Conservation (phyloP, 1,140 invertebrate species). For the Planococcus citri region DNA sequence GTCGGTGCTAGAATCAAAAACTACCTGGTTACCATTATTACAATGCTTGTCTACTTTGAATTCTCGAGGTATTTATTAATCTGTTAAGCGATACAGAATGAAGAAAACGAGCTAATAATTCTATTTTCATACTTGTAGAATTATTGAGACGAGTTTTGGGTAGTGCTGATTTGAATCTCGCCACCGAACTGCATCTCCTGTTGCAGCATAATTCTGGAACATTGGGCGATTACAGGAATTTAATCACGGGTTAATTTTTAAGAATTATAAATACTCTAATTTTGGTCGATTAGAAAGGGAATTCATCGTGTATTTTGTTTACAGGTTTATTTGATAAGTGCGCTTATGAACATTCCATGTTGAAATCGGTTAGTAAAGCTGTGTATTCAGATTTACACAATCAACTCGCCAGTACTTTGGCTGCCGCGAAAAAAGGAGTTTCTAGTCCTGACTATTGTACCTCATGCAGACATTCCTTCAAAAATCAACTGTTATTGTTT, state of each 20-base stretch:
- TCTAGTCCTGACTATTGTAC: constrained; percentile 26
- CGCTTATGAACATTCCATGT: constrained; percentile 28
- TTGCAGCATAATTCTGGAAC: constrained; percentile 30
- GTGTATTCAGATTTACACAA: constrained; percentile 28
- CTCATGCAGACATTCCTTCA: constrained; percentile 25
- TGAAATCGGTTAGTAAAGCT: constrained; percentile 26
- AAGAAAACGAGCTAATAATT: too few species aligned
- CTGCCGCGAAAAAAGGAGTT: constrained; percentile 25
- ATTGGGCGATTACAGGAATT: constrained; percentile 28
- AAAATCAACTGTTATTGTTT: constrained; percentile 12
- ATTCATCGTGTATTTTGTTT: constrained; percentile 16
- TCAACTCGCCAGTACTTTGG: constrained; percentile 26
- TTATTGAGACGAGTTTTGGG: constrained; percentile 28
- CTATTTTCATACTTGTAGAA: constrained; percentile 2
- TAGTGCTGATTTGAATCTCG: constrained; percentile 30
- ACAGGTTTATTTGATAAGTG: constrained; percentile 31
- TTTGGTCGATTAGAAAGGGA: neutral
- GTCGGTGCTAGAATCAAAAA: constrained; percentile 28
- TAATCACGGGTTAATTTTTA: constrained; percentile 29
- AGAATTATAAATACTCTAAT: constrained; percentile 3
- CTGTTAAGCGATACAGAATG: neutral
- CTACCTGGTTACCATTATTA: constrained; percentile 30
- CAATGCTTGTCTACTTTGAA: constrained; percentile 30
- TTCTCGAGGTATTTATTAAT: constrained; percentile 25
- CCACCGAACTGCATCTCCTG: constrained; percentile 30